A percentile compares a stretch with the other conserved stretches of the same genome.
Evolutionary conservation across 2,797 vertebrate species (phyloP).

Genomic region (Anguilla marmorata): DNA sequence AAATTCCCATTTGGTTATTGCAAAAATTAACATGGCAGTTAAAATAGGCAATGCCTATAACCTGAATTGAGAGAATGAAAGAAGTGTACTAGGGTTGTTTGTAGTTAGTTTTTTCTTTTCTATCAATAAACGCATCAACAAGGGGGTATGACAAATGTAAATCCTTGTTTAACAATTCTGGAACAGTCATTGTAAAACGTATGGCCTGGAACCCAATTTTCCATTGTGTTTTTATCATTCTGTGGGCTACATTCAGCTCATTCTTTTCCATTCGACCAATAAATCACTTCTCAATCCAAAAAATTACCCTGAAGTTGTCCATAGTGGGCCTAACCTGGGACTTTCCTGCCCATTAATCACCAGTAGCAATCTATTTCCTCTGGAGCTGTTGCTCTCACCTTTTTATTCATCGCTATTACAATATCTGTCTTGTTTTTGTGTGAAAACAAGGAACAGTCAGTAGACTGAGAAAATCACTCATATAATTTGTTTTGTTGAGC

Average conservation of each 20-base stretch:
- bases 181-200: not conserved
- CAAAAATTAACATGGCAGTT: not conserved
- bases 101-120: not conserved
- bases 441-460: not conserved
- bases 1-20: not conserved
- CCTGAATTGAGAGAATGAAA: not conserved
- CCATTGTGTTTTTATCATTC: not conserved
- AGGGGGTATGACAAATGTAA: conserved; percentile 1
- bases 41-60: not conserved
- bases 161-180: not conserved
- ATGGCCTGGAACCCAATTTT: not conserved
- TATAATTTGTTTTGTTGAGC: not conserved
- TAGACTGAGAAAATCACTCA: not conserved
- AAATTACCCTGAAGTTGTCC: not conserved
- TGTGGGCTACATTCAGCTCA: not conserved
- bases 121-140: not conserved
- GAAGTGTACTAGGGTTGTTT: not conserved
- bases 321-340: conserved; percentile 12
- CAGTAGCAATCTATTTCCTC: not conserved
- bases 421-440: not conserved
- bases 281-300: conserved; percentile 27
- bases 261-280: not conserved
- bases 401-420: not conserved
- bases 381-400: not conserved
- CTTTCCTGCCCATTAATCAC: conserved; percentile 25